Conservation (phyloP, 2,888 invertebrate species). For the Orthonevra nobilis region DNA sequence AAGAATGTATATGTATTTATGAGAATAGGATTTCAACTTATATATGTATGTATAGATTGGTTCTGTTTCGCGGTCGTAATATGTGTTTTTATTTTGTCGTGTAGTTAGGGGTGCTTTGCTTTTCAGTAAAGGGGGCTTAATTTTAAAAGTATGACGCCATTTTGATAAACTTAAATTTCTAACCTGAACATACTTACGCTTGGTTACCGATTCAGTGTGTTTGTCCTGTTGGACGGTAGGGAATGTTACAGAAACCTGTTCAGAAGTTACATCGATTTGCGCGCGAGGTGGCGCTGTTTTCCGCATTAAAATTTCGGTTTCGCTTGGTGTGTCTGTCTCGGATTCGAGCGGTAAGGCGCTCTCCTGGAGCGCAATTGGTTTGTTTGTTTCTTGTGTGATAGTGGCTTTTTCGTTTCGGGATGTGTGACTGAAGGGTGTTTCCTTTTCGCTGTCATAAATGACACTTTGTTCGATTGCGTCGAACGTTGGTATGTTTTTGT, state of each 20-base stretch:
- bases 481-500: slow-evolving; percentile 51
- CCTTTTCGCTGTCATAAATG: slow-evolving; percentile 59
- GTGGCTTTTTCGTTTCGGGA: slow-evolving; percentile 44
- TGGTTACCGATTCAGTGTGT: slow-evolving; percentile 11
- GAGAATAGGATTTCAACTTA: slow-evolving; percentile 26
- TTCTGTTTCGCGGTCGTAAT: slow-evolving; percentile 64
- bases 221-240: slow-evolving; percentile 56
- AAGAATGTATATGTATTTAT: slow-evolving; percentile 74
- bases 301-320: slow-evolving; percentile 17
- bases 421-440: slow-evolving; percentile 47
- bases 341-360: slow-evolving; percentile 45
- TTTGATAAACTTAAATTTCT: slow-evolving; percentile 69
- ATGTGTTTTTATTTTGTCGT: slow-evolving; percentile 72
- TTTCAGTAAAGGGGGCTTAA: slow-evolving; percentile 71
- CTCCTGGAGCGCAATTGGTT: slow-evolving; percentile 56
- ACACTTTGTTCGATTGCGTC: slow-evolving; percentile 48
- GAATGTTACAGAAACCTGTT: slow-evolving; percentile 38
- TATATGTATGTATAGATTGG: slow-evolving; percentile 32
- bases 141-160: slow-evolving; percentile 78
- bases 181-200: slow-evolving; percentile 73
- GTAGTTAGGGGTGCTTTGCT: slow-evolving; percentile 74
- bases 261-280: slow-evolving; percentile 3
- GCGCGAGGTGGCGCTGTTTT: slow-evolving; percentile 12
- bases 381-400: slow-evolving; percentile 47
- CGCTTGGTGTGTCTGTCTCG: slow-evolving; percentile 30